Evolutionary conservation across 2,113 vertebrate species (phyloP), one percentile per base, ranked within the genome.

Genomic region (Sturnus vulgaris): DNA sequence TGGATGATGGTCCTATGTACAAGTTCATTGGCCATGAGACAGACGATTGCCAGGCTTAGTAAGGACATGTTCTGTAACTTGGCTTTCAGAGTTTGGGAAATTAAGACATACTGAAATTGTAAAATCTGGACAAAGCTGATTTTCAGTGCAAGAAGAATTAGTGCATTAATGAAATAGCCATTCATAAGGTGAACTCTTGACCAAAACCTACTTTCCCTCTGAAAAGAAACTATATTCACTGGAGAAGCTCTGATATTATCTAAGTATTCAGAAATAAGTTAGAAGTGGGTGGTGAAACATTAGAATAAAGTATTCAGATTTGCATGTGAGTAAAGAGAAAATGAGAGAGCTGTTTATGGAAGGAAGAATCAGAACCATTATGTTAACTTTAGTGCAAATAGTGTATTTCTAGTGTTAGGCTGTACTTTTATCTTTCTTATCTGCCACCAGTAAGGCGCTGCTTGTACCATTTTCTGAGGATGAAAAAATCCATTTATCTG

Each of bases 171-270:
- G 39, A 96, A 96, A 92, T 19, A 70, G 37, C 44, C 66, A 91
- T 95, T 95, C 88, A 88, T 83, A 82, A 88, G 30, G 49, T 94
- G 82, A 94, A 95, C 95, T 89, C 77, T 76, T 95, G 86, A 92
- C 75, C 80, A 82, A 93, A 95, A 60, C 24, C 30, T 90, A 68
- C 35, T 86, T 91, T 94, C 82, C 76, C 46, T 87, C 55, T 92
- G 90, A 93, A 88, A 95, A 92, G 95, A 53, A 76, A 84, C 35
- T 64, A 53, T 56, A 79, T 92, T 95, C 72, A 71, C 40, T 82
- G 61, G 37, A 93, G 33, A 91, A 76, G 66, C 28, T 63, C 52
- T 78, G 93, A 96, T 96, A 73, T 14, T 87, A 92, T 96, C 86
- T 95, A 87, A 95, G 24, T 53, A 96, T 93, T 95, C 80, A 46